phyloP scores from a whole-genome alignment of 2,888 invertebrate species.

The Cheilosia grossa region DNA sequence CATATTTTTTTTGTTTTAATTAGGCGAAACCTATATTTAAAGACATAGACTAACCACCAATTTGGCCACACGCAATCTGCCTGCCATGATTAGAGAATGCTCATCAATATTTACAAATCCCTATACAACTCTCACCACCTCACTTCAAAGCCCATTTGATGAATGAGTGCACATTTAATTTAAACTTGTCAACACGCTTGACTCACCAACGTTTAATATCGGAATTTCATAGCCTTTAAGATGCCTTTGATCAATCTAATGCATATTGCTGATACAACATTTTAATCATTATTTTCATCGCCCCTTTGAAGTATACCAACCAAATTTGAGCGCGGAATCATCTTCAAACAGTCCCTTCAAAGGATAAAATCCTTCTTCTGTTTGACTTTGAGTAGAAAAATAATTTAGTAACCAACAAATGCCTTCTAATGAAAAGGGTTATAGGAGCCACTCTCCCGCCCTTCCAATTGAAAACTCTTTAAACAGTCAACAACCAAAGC shows the following conservation, averaged over 20 bases:
- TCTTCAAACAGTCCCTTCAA: constrained; percentile 31
- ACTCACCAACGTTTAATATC: constrained; percentile 6
- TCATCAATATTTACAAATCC: too few species aligned
- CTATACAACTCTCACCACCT: too few species aligned
- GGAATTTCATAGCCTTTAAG: neutral
- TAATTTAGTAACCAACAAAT: constrained; percentile 23
- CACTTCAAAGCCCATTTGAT: neutral
- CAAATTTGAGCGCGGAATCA: constrained; percentile 39
- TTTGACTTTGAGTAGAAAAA: constrained; percentile 42
- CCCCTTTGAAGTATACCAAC: constrained; percentile 44
- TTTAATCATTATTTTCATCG: constrained; percentile 19
- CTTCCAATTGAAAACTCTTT: constrained; percentile 13
- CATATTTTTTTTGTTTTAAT: too few species aligned
- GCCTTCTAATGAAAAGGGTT: constrained; percentile 43
- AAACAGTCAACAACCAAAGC: constrained; percentile 29
- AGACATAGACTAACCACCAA: too few species aligned
- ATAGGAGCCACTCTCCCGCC: constrained; percentile 3
- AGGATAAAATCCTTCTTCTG: constrained; percentile 30
- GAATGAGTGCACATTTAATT: neutral
- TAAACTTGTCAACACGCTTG: neutral
- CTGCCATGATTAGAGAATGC: too few species aligned
- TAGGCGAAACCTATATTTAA: too few species aligned
- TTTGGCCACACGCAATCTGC: too few species aligned
- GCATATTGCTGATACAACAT: constrained; percentile 24
- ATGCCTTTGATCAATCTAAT: constrained; percentile 39